Conservation (phyloP, 2,888 invertebrate species). For the Drosophila mettleri region DNA sequence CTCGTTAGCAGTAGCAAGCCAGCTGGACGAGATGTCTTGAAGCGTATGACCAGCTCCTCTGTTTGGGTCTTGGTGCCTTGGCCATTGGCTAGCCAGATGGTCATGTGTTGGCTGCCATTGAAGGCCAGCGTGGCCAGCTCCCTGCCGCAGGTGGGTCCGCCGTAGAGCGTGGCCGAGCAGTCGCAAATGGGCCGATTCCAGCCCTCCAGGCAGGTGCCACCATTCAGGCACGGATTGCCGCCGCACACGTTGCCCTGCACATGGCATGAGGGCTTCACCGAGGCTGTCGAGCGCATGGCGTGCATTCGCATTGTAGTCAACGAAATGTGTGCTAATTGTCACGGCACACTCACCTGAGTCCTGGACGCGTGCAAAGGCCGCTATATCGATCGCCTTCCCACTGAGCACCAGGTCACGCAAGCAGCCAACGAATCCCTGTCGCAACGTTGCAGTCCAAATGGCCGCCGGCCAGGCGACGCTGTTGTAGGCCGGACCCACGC, state of each 20-base stretch:
- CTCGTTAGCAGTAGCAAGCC: slow-evolving; percentile 92
- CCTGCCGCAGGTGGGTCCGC: slow-evolving; percentile 96
- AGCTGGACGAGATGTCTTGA: slow-evolving; percentile 92
- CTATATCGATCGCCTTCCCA: slow-evolving; percentile 94
- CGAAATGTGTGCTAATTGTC: background rate
- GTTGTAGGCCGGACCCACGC: slow-evolving; percentile 92
- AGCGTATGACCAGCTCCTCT: slow-evolving; percentile 94
- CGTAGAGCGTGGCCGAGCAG: slow-evolving; percentile 94
- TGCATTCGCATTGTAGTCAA: background rate
- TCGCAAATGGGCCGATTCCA: slow-evolving; percentile 98
- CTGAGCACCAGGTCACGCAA: slow-evolving; percentile 95
- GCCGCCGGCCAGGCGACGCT: slow-evolving; percentile 92
- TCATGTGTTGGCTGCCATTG: slow-evolving; percentile 95
- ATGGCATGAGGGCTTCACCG: slow-evolving; percentile 95
- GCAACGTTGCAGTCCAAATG: slow-evolving; percentile 95
- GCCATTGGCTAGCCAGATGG: slow-evolving; percentile 90
- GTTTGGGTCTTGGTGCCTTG: slow-evolving; percentile 92
- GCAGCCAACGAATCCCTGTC: slow-evolving; percentile 97
- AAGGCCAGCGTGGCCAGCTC: slow-evolving; percentile 95
- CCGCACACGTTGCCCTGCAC: slow-evolving; percentile 92
- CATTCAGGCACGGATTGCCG: slow-evolving; percentile 95
- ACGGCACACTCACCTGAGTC: slow-evolving; percentile 89
- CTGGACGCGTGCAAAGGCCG: slow-evolving; percentile 94
- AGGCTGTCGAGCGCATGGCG: slow-evolving; percentile 86
- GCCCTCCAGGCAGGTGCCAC: slow-evolving; percentile 94